Conservation (phyloP, 1,140 invertebrate species). For the Platorchestia sp. region DNA sequence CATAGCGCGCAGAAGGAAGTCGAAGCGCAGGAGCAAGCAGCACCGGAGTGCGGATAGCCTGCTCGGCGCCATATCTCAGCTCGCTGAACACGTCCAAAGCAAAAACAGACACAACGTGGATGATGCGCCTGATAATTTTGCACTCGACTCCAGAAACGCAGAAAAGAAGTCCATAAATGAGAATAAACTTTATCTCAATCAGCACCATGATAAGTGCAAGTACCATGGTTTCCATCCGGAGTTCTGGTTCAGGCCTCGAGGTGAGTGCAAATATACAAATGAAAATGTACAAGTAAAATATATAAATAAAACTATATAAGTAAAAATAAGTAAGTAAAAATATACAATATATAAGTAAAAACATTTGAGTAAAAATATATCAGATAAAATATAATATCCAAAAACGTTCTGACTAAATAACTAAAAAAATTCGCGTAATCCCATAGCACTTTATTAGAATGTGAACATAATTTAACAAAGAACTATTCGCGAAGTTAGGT, state of each 20-base stretch:
- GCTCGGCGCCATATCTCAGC: slow-evolving; percentile 42
- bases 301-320: no score
- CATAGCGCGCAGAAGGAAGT: slow-evolving; percentile 45
- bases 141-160: neutral
- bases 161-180: slow-evolving; percentile 28
- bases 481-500: no score
- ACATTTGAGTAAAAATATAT: no score
- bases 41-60: slow-evolving; percentile 37
- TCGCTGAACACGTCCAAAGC: slow-evolving; percentile 69
- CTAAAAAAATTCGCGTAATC: no score
- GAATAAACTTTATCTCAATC: neutral
- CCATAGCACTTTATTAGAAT: no score
- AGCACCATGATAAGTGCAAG: neutral
- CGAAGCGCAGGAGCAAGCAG: neutral
- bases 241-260: slow-evolving; percentile 47
- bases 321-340: no score
- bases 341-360: no score
- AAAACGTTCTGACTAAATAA: no score
- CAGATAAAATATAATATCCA: no score
- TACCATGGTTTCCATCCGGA: slow-evolving; percentile 15
- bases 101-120: neutral
- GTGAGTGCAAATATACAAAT: neutral
- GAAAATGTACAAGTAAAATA: no score
- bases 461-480: no score
- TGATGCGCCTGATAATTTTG: neutral